Evolutionary conservation across 1,140 invertebrate species (phyloP), one percentile per base, ranked within the genome.

Genomic region (Ips nitidus): DNA sequence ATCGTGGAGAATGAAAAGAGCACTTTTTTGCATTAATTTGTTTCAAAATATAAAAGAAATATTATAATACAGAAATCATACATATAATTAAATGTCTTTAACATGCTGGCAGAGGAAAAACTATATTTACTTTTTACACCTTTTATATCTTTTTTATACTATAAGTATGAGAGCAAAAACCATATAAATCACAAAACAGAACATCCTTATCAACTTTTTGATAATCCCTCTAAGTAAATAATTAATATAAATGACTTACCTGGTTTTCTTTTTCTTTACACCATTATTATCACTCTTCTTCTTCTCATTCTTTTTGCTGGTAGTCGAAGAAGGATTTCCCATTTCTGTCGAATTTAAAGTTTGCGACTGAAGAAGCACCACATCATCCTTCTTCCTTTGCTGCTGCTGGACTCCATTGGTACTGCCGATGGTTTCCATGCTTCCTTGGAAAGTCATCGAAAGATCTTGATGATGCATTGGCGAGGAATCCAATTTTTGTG

Each of bases 261-360:
- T 92, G 38, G 94, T 96, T 84, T 96, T 95, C 81, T 96, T 96
- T 81, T 96, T 95, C 77, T 95, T 95, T 2, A 94, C 92, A 40
- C 91, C 90, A 78, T 93, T 94, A 74, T 91, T 93, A 73, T 92
- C 91, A 71, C 85, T 87, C 79, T 94, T 94, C 80, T 94, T 95
- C 80, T 93, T 94, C 2, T 88, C 88, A 67, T 90, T 78, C 57
- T 79, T 80, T 65, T 80, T 79, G 53, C 57, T 59, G 42, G 75
- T 73, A 8, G 73, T 74, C 0, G 73, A 75, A 2, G 82, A 74
- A 3, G 70, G 7, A 41, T 75, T 76, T 1, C 72, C 77, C 41
- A 79, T 79, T 47, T 80, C 79, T 36, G 73, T 77, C 1, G 78
- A 76, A 60, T 75, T 78, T 45, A 80, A 71, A 69, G 72, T 77